Evolutionary conservation across 2,888 invertebrate species (phyloP).

Genomic region (Xestia c-nigrum): DNA sequence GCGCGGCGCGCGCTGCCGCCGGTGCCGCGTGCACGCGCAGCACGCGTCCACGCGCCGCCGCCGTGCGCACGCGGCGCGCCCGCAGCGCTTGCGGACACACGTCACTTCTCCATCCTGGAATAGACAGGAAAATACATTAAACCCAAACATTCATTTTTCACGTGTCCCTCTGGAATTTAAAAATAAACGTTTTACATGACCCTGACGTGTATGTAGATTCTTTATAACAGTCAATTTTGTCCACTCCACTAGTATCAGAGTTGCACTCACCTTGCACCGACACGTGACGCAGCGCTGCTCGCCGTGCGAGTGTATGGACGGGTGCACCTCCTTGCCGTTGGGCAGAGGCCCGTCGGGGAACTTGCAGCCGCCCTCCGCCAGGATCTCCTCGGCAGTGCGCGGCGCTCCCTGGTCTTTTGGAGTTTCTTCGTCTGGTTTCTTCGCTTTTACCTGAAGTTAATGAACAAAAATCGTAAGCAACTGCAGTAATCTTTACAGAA

Average conservation of each 20-base stretch:
- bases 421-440: slow-evolving; percentile 86
- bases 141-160: background rate
- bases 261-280: slow-evolving; percentile 94
- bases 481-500: background rate
- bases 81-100: slow-evolving; percentile 95
- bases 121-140: background rate
- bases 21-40: slow-evolving; percentile 91
- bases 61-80: slow-evolving; percentile 92
- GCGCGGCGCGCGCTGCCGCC: slow-evolving; percentile 86
- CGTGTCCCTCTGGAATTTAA: background rate
- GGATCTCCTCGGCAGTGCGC: slow-evolving; percentile 92
- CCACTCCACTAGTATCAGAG: background rate
- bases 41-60: slow-evolving; percentile 90
- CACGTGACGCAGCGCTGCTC: slow-evolving; percentile 97
- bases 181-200: too few species aligned
- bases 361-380: slow-evolving; percentile 95
- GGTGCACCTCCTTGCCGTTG: slow-evolving; percentile 96
- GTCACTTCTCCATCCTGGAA: slow-evolving; percentile 94
- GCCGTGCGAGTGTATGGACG: slow-evolving; percentile 96
- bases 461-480: background rate
- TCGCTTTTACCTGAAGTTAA: slow-evolving; percentile 79
- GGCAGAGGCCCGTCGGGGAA: slow-evolving; percentile 93
- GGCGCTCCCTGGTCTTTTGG: slow-evolving; percentile 86
- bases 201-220: background rate
- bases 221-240: background rate